Percentiles rank a stretch among this genome's conserved stretches.
phyloP scores from a whole-genome alignment of 2,888 invertebrate species.

The Augochlorella aurata region DNA sequence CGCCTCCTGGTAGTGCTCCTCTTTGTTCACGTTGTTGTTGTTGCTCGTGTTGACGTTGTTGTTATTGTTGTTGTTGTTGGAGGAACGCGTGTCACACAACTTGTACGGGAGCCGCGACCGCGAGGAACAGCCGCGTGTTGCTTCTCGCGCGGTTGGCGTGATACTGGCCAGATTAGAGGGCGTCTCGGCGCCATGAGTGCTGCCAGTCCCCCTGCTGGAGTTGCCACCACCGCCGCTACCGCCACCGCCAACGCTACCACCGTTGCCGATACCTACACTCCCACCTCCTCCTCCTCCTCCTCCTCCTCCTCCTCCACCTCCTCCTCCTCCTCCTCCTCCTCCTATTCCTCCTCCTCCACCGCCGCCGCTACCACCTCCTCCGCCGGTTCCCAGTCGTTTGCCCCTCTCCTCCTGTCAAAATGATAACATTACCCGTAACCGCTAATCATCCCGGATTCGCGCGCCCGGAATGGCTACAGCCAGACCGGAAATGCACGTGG shows the following conservation, averaged over 20 bases:
- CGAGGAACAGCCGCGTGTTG: constrained; percentile 70
- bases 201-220: constrained; percentile 71
- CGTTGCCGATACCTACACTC: constrained; percentile 64
- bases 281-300: constrained; percentile 57
- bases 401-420: constrained; percentile 68
- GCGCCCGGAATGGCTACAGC: neutral
- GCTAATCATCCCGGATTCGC: constrained; percentile 27
- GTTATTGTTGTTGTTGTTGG: constrained; percentile 43
- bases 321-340: constrained; percentile 64
- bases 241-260: constrained; percentile 40
- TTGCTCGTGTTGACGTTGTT: constrained; percentile 34
- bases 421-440: constrained; percentile 60
- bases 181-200: constrained; percentile 75
- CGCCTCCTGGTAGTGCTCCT: constrained; percentile 55
- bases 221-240: constrained; percentile 68
- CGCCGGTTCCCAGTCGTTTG: constrained; percentile 74
- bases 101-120: constrained; percentile 73
- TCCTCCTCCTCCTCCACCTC: constrained; percentile 62
- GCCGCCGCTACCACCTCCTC: constrained; percentile 65
- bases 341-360: constrained; percentile 46
- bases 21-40: constrained; percentile 55
- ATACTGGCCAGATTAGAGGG: constrained; percentile 80
- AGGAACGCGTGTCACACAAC: constrained; percentile 59
- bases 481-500: neutral
- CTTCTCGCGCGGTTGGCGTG: constrained; percentile 80